Evolutionary conservation across 30 jellyfish, hydroid and myxozoan genomes (phyloP).

Genomic region (Aurelia coerulea): DNA sequence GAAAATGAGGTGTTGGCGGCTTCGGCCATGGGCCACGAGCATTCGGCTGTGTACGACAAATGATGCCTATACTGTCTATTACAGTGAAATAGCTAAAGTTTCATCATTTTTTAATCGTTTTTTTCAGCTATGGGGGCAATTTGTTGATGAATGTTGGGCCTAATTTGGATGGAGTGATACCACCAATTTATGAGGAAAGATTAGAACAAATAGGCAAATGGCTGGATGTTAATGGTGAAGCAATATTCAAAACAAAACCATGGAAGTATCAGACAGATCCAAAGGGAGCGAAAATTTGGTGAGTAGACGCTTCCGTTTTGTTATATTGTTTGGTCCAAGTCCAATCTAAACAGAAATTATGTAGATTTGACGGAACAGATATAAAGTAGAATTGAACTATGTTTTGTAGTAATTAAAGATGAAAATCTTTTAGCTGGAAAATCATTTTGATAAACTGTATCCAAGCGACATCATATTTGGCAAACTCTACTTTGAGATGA

Average conservation of each 20-base stretch:
- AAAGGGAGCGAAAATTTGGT: conserved; percentile 42
- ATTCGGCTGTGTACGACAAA: too few relatives aligned
- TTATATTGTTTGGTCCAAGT: not conserved
- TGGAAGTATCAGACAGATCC: conserved; percentile 89
- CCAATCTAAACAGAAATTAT: not conserved
- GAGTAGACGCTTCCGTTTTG: not conserved
- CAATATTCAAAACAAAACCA: conserved; percentile 68
- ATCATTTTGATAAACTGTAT: too few relatives aligned
- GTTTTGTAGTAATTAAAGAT: too few relatives aligned
- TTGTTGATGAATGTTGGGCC: conserved; percentile 92
- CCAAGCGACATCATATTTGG: too few relatives aligned
- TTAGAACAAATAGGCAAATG: conserved; percentile 82
- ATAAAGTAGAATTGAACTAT: too few relatives aligned
- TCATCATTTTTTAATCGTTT: not conserved
- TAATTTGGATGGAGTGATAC: conserved; percentile 83
- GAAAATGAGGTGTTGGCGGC: too few relatives aligned
- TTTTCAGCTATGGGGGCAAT: conserved; percentile 89
- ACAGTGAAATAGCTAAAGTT: not conserved
- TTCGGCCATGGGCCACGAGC: too few relatives aligned
- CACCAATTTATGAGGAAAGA: conserved; percentile 90
- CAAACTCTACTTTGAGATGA: too few relatives aligned
- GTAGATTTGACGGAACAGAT: not conserved
- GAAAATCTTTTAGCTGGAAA: too few relatives aligned
- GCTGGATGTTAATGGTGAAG: conserved; percentile 87
- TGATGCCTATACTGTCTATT: too few relatives aligned